Evolutionary conservation across 2,113 vertebrate genomes (phyloP).

Genomic region (Peromyscus polionotus): DNA sequence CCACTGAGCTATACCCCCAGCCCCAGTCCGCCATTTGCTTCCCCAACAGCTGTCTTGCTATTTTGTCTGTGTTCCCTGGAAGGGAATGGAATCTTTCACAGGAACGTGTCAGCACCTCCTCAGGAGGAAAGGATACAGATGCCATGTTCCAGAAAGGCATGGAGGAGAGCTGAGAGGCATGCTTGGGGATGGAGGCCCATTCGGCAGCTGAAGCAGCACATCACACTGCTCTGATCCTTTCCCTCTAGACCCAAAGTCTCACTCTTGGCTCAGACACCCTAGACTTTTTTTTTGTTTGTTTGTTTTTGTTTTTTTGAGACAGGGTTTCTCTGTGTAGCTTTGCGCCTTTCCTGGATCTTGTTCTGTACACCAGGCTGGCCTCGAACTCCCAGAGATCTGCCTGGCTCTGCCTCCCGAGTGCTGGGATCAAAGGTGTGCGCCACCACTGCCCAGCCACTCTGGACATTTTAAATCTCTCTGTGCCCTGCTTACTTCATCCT

Average conservation of each 20-base stretch:
- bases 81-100: background rate
- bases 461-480: slow-evolving; percentile 15
- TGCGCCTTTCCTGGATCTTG: no score
- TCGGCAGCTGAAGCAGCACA: background rate
- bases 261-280: background rate
- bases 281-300: background rate
- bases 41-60: background rate
- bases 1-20: background rate
- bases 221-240: background rate
- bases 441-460: background rate
- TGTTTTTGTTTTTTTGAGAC: no score
- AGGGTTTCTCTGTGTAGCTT: no score
- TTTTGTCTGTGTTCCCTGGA: slow-evolving; percentile 22
- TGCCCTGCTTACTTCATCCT: background rate
- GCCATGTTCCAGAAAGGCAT: background rate
- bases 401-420: no score
- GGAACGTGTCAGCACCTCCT: slow-evolving; percentile 14
- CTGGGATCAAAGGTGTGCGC: no score
- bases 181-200: background rate
- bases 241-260: background rate
- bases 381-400: no score
- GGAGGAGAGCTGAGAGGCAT: background rate
- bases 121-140: background rate
- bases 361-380: no score
- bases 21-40: background rate